phyloP scores from a whole-genome alignment of 2,888 invertebrate species.

The Phyllotreta cruciferae region DNA sequence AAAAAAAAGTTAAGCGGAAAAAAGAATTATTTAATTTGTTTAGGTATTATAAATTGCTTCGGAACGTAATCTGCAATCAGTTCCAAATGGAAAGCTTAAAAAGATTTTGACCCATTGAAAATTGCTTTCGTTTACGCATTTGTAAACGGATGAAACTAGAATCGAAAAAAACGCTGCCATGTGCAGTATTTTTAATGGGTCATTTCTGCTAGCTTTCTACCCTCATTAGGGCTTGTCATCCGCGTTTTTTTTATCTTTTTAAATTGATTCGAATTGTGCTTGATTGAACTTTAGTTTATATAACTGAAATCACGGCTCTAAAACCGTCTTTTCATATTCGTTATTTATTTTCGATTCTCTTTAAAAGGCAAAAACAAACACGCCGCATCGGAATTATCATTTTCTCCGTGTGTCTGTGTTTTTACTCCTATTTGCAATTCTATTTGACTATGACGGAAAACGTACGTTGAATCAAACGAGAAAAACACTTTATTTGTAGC shows the following conservation, averaged over 20 bases:
- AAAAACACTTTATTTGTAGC: conserved; percentile 17
- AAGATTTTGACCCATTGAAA: conserved; percentile 13
- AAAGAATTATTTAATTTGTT: too few species aligned
- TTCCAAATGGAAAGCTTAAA: conserved; percentile 13
- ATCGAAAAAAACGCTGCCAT: not conserved
- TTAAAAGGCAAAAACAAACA: too few species aligned
- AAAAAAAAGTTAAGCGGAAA: too few species aligned
- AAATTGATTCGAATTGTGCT: too few species aligned
- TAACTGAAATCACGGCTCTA: too few species aligned
- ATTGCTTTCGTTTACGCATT: conserved; percentile 8
- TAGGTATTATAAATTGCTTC: not conserved
- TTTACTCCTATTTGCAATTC: too few species aligned
- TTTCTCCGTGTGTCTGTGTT: too few species aligned
- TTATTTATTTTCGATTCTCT: too few species aligned
- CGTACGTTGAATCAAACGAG: conserved; percentile 12
- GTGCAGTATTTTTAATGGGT: conserved; percentile 4
- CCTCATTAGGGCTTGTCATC: not conserved
- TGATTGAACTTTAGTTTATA: too few species aligned
- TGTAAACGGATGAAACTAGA: conserved; percentile 6
- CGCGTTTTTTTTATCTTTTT: too few species aligned
- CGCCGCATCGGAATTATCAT: too few species aligned
- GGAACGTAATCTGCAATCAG: conserved; percentile 2
- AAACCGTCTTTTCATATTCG: too few species aligned
- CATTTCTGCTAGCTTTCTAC: not conserved
- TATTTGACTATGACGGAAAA: not conserved